A percentile compares a stretch with the other conserved stretches of the same genome.
These are phyloP conservation scores for Callosobruchus maculatus DNA, from an alignment of 2,888 invertebrate species.

Conservation along the genomic window DNA sequence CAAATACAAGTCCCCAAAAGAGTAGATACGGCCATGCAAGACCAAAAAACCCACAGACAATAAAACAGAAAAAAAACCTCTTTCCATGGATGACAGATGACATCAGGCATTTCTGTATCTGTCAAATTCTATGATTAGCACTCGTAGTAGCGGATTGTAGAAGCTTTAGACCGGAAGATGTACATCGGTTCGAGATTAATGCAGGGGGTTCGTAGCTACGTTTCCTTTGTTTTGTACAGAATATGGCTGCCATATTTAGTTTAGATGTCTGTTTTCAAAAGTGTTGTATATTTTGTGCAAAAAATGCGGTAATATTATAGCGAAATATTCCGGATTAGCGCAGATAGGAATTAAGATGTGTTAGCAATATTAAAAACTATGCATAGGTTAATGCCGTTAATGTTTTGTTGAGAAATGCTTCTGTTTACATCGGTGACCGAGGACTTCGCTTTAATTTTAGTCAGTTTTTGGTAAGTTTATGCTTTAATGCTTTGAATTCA, in stretches of 20 bases:
- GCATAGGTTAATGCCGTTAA: slow-evolving; percentile 46
- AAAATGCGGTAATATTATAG: slow-evolving; percentile 45
- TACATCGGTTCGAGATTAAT: slow-evolving; percentile 46
- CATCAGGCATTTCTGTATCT: background rate
- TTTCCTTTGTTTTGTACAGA: slow-evolving; percentile 74
- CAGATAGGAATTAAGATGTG: slow-evolving; percentile 46
- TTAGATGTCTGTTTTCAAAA: slow-evolving; percentile 76
- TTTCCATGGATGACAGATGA: background rate
- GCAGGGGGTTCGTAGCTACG: slow-evolving; percentile 49
- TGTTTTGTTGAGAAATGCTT: slow-evolving; percentile 56
- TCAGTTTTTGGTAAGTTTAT: slow-evolving; percentile 54
- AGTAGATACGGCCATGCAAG: no score
- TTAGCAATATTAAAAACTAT: slow-evolving; percentile 45
- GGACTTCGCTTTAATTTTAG: slow-evolving; percentile 62
- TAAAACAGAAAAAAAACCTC: no score
- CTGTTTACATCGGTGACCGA: slow-evolving; percentile 75
- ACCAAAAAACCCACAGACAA: no score
- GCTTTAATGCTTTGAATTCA: background rate
- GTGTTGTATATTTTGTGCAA: slow-evolving; percentile 45
- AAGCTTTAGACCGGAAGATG: slow-evolving; percentile 39
- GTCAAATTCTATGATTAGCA: slow-evolving; percentile 1
- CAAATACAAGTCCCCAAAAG: no score
- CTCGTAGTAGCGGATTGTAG: background rate
- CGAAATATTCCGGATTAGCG: slow-evolving; percentile 40
- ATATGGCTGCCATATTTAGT: slow-evolving; percentile 84